These are phyloP conservation scores for Anneissia japonica DNA, from an alignment of 35 echinoderm and acorn worm species.

Conservation along the genomic window DNA sequence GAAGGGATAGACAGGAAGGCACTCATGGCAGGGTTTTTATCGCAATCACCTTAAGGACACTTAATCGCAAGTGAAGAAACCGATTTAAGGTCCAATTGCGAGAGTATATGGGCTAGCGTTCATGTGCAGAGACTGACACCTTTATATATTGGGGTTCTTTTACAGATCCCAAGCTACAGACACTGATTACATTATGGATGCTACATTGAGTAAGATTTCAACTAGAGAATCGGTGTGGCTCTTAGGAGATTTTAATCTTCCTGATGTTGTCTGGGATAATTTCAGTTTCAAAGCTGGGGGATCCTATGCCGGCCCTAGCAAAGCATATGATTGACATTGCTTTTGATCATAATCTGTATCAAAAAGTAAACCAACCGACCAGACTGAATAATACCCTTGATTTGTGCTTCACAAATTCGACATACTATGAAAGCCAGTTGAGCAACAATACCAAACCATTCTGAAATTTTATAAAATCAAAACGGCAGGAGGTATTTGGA, in stretches of 20 bases:
- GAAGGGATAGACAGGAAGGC: slow-evolving; percentile 29
- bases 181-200: slow-evolving; percentile 42
- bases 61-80: slow-evolving; percentile 30
- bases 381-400: neutral
- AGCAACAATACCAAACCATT: slow-evolving; percentile 24
- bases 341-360: neutral
- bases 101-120: slow-evolving; percentile 42
- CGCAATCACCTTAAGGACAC: slow-evolving; percentile 9
- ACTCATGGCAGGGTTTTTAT: slow-evolving; percentile 45
- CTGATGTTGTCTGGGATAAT: slow-evolving; percentile 43
- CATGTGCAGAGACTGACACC: slow-evolving; percentile 39
- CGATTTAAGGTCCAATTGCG: slow-evolving; percentile 13
- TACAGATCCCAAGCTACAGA: slow-evolving; percentile 23
- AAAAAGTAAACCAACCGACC: neutral
- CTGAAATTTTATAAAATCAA: slow-evolving; percentile 19
- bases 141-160: slow-evolving; percentile 37
- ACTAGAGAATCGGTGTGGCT: slow-evolving; percentile 55
- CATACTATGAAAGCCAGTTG: neutral
- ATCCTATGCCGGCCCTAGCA: slow-evolving; percentile 50
- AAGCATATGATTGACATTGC: slow-evolving; percentile 58
- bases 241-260: slow-evolving; percentile 64
- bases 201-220: slow-evolving; percentile 42
- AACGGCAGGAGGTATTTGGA: neutral
- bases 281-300: slow-evolving; percentile 42
- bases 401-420: slow-evolving; percentile 10